phyloP scores from a whole-genome alignment of 2,888 invertebrate species.

The Alcis repandata region DNA sequence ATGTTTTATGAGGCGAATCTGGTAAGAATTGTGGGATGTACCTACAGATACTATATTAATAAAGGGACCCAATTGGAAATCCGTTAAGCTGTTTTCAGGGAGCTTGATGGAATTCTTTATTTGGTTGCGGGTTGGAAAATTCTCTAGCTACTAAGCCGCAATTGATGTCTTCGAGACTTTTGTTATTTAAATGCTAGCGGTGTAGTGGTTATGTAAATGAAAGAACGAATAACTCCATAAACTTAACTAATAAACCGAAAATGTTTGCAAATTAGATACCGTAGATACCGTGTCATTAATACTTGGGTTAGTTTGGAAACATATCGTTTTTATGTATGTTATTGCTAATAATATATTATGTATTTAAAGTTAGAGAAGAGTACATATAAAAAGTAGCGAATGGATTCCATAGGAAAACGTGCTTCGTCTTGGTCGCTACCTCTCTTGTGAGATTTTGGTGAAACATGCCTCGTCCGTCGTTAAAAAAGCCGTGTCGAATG shows the following conservation, averaged over 20 bases:
- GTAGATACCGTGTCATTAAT: not conserved
- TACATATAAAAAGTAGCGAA: no score
- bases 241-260: conserved; percentile 1
- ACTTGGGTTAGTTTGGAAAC: no score
- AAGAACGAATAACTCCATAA: conserved; percentile 2
- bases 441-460: no score
- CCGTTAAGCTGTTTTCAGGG: conserved; percentile 24
- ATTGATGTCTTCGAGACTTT: conserved; percentile 12
- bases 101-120: conserved; percentile 25
- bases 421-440: no score
- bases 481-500: no score
- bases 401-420: no score
- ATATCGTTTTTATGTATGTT: no score
- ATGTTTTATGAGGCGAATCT: conserved; percentile 42
- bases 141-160: conserved; percentile 6
- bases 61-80: conserved; percentile 28
- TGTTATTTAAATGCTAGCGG: conserved; percentile 1
- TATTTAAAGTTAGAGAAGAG: no score
- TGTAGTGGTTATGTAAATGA: conserved; percentile 3
- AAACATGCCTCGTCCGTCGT: no score
- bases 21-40: conserved; percentile 23
- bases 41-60: conserved; percentile 21
- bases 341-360: no score
- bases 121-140: conserved; percentile 16
- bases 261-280: not conserved